These are phyloP conservation scores for Stenolophus ochropezus DNA, from an alignment of 2,888 invertebrate species.

Conservation along the genomic window DNA sequence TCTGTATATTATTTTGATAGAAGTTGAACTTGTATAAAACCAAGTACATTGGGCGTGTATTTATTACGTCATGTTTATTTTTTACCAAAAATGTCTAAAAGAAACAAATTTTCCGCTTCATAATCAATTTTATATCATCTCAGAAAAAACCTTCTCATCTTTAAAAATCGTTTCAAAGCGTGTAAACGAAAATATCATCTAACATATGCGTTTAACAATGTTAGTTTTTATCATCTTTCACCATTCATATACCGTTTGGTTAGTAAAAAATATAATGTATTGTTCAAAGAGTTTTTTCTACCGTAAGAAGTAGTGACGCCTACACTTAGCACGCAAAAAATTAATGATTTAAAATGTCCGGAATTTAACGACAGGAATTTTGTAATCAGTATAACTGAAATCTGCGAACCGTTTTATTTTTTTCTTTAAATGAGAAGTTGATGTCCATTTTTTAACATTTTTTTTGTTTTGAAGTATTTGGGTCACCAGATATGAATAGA, in stretches of 20 bases:
- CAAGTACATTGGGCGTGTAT: too few relatives aligned
- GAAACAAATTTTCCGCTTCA: not conserved
- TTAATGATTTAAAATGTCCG: constrained; percentile 46
- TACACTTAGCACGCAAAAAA: constrained; percentile 39
- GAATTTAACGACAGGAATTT: constrained; percentile 36
- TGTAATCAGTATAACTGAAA: constrained; percentile 41
- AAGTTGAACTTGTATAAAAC: too few relatives aligned
- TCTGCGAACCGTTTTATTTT: constrained; percentile 36
- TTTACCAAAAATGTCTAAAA: not conserved
- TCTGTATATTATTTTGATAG: too few relatives aligned
- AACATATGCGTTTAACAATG: constrained; percentile 29
- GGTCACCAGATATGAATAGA: not conserved
- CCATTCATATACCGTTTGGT: constrained; percentile 49
- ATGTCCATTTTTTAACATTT: constrained; percentile 19
- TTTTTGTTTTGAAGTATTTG: not conserved
- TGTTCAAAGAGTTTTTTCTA: constrained; percentile 21
- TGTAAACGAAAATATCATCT: constrained; percentile 23
- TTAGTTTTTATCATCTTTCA: constrained; percentile 42
- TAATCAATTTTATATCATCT: constrained; percentile 20
- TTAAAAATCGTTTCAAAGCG: constrained; percentile 40
- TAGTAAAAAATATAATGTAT: constrained; percentile 44
- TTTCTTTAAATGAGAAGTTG: constrained; percentile 20
- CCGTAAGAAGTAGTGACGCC: constrained; percentile 35
- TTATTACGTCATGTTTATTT: too few relatives aligned
- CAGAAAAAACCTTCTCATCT: constrained; percentile 2